phyloP scores from a whole-genome alignment of 2,113 vertebrate species.

The Ardeotis arabs region DNA sequence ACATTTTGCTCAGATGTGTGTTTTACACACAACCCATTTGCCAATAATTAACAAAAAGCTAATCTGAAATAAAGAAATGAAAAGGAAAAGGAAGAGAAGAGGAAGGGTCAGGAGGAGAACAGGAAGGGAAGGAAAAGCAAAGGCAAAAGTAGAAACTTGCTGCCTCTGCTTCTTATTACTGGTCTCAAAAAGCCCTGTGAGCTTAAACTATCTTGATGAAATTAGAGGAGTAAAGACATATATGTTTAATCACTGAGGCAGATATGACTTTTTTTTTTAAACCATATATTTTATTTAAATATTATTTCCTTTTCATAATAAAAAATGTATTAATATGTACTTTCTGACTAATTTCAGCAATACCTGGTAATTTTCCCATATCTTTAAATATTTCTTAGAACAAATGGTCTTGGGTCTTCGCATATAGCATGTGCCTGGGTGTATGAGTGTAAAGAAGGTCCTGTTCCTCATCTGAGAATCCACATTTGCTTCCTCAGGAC shows the following conservation, averaged over 20 bases:
- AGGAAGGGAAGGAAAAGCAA: neutral
- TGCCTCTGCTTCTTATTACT: neutral
- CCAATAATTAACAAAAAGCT: neutral
- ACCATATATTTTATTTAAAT: conserved; percentile 88
- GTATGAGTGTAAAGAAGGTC: neutral
- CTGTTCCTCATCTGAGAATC: neutral
- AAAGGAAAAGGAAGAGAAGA: neutral
- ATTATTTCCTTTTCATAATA: conserved; percentile 82
- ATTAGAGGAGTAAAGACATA: conserved; percentile 49
- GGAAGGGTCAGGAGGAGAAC: neutral
- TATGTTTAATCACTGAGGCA: conserved; percentile 55
- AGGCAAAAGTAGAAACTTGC: neutral
- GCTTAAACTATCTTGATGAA: conserved; percentile 18
- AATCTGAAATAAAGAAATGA: neutral
- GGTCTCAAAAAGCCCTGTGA: neutral
- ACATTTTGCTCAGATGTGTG: neutral
- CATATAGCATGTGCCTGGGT: neutral
- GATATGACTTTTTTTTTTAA: conserved; percentile 75
- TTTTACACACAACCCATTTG: neutral
- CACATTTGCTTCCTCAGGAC: neutral
- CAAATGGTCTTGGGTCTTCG: conserved; percentile 74
- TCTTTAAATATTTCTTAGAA: conserved; percentile 91
- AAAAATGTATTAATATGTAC: conserved; percentile 85
- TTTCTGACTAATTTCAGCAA: conserved; percentile 77
- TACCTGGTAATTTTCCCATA: conserved; percentile 76